Percentiles rank a stretch among this genome's conserved stretches.
Conservation (phyloP, 2,888 invertebrate genomes). For the Trissoscelio sp. region DNA sequence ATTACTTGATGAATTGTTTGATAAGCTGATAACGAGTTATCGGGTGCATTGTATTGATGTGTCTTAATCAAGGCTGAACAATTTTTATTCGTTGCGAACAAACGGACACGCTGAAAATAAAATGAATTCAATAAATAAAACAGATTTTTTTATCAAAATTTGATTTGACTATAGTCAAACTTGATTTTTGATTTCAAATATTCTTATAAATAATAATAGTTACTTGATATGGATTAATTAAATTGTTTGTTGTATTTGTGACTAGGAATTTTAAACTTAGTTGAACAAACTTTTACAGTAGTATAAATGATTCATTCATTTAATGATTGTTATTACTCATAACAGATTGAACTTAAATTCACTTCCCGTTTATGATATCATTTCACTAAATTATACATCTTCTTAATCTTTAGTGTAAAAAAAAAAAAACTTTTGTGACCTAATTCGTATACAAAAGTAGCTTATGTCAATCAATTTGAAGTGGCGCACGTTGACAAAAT, state of each 20-base stretch:
- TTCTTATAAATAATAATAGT: no score
- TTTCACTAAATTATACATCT: not conserved
- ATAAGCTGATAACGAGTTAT: slow-evolving; percentile 21
- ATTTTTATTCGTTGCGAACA: not conserved
- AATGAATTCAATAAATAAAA: no score
- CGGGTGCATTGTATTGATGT: slow-evolving; percentile 2
- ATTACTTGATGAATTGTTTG: slow-evolving; percentile 3
- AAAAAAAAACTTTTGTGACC: not conserved
- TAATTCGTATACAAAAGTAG: not conserved
- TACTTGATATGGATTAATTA: no score
- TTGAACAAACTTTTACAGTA: no score
- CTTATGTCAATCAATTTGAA: not conserved
- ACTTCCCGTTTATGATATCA: no score
- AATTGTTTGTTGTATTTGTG: no score
- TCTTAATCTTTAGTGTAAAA: not conserved
- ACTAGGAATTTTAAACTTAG: no score
- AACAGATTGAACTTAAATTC: not conserved
- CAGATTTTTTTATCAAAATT: no score
- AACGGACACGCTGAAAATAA: no score
- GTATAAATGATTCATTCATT: no score
- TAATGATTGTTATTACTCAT: not conserved
- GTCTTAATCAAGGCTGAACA: slow-evolving; percentile 11
- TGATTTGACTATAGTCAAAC: no score
- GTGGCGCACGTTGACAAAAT: not conserved
- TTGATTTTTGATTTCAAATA: no score